Evolutionary conservation across 30 jellyfish, hydroid and myxozoan genomes (phyloP).

Genomic region (Catostylus mosaicus): DNA sequence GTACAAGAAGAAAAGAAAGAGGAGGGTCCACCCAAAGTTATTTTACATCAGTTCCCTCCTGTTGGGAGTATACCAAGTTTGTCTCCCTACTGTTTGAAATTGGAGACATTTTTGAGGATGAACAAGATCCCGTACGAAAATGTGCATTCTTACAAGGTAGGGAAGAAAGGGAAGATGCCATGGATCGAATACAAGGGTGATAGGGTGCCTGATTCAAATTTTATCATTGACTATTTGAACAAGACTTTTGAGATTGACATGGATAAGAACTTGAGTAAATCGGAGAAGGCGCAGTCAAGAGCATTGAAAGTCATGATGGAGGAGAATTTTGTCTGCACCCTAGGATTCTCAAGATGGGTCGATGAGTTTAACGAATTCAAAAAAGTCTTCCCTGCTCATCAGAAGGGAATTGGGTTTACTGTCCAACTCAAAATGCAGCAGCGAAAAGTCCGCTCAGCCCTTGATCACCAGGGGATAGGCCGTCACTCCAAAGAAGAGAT

Average conservation of each 20-base stretch:
- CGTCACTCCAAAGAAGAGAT: constrained; percentile 95
- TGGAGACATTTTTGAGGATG: constrained; percentile 94
- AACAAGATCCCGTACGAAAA: constrained; percentile 91
- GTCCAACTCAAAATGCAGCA: constrained; percentile 82
- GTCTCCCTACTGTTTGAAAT: constrained; percentile 87
- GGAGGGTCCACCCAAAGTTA: constrained; percentile 86
- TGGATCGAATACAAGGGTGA: constrained; percentile 98
- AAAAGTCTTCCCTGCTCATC: constrained; percentile 65
- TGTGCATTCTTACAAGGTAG: constrained; percentile 81
- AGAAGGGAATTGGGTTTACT: constrained; percentile 79
- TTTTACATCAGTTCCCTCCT: constrained; percentile 95
- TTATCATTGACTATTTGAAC: constrained; percentile 74
- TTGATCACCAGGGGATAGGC: constrained; percentile 94
- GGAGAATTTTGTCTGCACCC: constrained; percentile 79
- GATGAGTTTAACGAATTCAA: constrained; percentile 86
- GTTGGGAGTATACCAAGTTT: constrained; percentile 73
- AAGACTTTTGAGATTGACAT: constrained; percentile 81
- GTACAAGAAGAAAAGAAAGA: constrained; percentile 78
- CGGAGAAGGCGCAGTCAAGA: constrained; percentile 85
- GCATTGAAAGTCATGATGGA: constrained; percentile 85
- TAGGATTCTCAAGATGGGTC: constrained; percentile 65
- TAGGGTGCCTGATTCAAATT: constrained; percentile 84
- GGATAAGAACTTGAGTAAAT: constrained; percentile 75
- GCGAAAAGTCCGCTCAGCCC: constrained; percentile 72
- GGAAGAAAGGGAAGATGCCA: constrained; percentile 95